Evolutionary conservation across 2,888 invertebrate genomes (phyloP).

Genomic region (Orthosia gothica): DNA sequence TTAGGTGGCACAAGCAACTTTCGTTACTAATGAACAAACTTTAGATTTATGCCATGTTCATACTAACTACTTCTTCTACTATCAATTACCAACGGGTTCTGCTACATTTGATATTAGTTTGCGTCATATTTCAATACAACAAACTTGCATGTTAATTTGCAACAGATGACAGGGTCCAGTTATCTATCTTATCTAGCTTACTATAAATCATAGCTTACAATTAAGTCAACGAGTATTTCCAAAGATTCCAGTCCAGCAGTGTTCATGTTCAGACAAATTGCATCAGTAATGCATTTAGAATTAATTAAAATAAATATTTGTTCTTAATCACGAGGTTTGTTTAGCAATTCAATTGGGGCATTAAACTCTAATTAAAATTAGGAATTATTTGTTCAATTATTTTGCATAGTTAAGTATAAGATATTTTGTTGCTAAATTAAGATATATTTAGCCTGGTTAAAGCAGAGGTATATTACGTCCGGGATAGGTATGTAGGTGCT

Average conservation of each 20-base stretch:
- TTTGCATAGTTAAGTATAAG: slow-evolving; percentile 10
- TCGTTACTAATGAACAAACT: not conserved
- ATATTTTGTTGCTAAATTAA: slow-evolving; percentile 15
- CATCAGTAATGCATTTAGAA: slow-evolving; percentile 46
- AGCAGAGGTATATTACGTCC: slow-evolving; percentile 11
- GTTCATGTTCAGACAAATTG: slow-evolving; percentile 51
- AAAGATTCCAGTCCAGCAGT: slow-evolving; percentile 40
- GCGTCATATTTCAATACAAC: slow-evolving; percentile 59
- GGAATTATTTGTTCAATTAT: slow-evolving; percentile 10
- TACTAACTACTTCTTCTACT: not conserved
- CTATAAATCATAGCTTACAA: slow-evolving; percentile 56
- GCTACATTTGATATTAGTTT: slow-evolving; percentile 40
- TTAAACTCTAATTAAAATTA: slow-evolving; percentile 25
- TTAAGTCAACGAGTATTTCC: slow-evolving; percentile 42
- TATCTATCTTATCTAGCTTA: slow-evolving; percentile 30
- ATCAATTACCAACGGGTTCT: not conserved
- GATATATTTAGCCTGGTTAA: slow-evolving; percentile 3
- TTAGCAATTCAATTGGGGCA: slow-evolving; percentile 20
- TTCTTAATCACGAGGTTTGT: slow-evolving; percentile 21
- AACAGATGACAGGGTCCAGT: slow-evolving; percentile 40
- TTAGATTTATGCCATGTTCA: not conserved
- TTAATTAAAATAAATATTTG: slow-evolving; percentile 50
- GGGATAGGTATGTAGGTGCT: not conserved
- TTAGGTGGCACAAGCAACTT: not conserved
- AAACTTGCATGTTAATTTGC: slow-evolving; percentile 59